Evolutionary conservation across 2,888 invertebrate species (phyloP).

Genomic region (Drosophila seclusa): DNA sequence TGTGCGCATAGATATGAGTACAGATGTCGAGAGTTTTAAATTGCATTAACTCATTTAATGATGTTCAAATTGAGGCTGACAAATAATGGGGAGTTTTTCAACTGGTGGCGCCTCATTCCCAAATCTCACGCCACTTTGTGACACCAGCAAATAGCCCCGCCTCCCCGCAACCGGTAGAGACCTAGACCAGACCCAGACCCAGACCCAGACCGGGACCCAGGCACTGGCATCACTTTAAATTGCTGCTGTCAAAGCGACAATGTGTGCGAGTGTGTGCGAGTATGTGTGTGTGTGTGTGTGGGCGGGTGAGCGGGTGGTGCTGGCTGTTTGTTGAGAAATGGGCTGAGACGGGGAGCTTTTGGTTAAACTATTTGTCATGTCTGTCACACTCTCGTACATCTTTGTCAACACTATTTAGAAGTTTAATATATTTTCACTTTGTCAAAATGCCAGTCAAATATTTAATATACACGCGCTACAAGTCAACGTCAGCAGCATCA

Average conservation of each 20-base stretch:
- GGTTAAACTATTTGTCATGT: slow-evolving; percentile 75
- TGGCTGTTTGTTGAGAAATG: slow-evolving; percentile 8
- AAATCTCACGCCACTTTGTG: slow-evolving; percentile 68
- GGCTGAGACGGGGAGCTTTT: slow-evolving; percentile 16
- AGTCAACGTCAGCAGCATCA: slow-evolving; percentile 34
- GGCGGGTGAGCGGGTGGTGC: not conserved
- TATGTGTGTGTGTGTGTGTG: slow-evolving; percentile 19
- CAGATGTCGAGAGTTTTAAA: slow-evolving; percentile 73
- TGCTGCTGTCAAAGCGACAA: slow-evolving; percentile 69
- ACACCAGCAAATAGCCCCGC: slow-evolving; percentile 38
- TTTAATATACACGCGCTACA: slow-evolving; percentile 57
- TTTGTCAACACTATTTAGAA: slow-evolving; percentile 82
- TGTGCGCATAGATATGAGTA: slow-evolving; percentile 51
- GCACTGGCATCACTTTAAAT: slow-evolving; percentile 68
- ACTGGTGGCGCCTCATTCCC: slow-evolving; percentile 34
- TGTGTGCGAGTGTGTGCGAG: slow-evolving; percentile 27
- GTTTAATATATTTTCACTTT: slow-evolving; percentile 77
- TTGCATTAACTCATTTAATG: slow-evolving; percentile 77
- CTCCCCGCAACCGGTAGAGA: not conserved
- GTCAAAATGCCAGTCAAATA: slow-evolving; percentile 64
- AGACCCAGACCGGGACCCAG: slow-evolving; percentile 11
- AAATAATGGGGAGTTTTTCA: slow-evolving; percentile 52
- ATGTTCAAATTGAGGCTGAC: slow-evolving; percentile 71
- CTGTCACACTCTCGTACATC: slow-evolving; percentile 80
- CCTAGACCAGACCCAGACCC: slow-evolving; percentile 18